Evolutionary conservation across 2,888 invertebrate species (phyloP).

Genomic region (Escarpia spicata): DNA sequence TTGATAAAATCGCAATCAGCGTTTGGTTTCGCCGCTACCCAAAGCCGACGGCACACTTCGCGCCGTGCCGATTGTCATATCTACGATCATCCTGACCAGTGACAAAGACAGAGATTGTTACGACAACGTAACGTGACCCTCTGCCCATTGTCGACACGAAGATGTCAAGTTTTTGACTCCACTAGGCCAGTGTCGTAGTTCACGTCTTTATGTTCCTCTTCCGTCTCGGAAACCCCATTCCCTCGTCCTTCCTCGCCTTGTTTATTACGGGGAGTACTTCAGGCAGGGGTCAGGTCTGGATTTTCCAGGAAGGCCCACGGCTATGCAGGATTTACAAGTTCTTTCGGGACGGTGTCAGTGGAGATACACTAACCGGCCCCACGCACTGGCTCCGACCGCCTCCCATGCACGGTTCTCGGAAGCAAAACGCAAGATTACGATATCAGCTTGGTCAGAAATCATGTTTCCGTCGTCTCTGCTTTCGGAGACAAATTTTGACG

Average conservation of each 20-base stretch:
- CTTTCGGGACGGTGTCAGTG: neutral
- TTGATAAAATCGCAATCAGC: slow-evolving; percentile 10
- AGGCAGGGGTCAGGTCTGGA: neutral
- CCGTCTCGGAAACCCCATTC: neutral
- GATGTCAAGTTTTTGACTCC: neutral
- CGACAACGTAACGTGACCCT: neutral
- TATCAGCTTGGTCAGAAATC: neutral
- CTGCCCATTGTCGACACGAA: neutral
- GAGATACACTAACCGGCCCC: neutral
- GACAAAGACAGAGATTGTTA: neutral
- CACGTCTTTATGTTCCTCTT: neutral
- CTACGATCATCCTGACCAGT: neutral
- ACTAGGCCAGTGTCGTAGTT: neutral
- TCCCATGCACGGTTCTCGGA: neutral
- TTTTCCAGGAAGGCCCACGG: neutral
- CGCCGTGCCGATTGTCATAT: neutral
- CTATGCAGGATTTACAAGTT: neutral
- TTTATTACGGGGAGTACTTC: neutral
- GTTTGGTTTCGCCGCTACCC: neutral
- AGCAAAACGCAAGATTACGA: neutral
- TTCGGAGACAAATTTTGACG: neutral
- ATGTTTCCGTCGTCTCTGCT: neutral
- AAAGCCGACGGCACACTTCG: neutral
- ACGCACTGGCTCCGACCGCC: neutral
- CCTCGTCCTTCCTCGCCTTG: neutral